phyloP scores from a whole-genome alignment of 2,797 vertebrate genomes.

The Clarias fuscus region DNA sequence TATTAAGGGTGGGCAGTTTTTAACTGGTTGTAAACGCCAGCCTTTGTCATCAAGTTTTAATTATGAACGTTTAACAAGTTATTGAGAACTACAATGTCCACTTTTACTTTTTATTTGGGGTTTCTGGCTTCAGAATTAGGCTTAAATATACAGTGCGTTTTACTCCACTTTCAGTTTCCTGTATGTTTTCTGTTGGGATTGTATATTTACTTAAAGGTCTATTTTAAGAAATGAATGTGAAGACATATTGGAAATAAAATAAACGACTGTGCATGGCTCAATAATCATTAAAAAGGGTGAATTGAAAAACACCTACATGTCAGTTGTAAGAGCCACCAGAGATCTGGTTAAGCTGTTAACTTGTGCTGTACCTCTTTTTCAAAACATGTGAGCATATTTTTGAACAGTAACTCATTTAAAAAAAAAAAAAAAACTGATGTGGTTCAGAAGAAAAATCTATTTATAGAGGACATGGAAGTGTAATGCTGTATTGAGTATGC shows the following conservation, averaged over 20 bases:
- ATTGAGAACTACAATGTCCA: conserved; percentile 20
- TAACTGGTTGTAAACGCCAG: neutral
- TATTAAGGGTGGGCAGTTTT: neutral
- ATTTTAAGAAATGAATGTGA: conserved; percentile 72
- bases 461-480: neutral
- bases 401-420: neutral
- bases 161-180: conserved; percentile 57
- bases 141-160: conserved; percentile 55
- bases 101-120: conserved; percentile 35
- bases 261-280: conserved; percentile 58
- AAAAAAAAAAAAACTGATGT: neutral
- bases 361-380: neutral
- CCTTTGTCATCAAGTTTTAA: neutral
- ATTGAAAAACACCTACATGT: neutral
- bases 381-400: neutral
- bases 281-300: neutral
- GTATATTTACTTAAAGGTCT: conserved; percentile 75
- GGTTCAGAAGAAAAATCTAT: neutral
- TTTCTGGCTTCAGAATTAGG: conserved; percentile 42
- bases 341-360: neutral
- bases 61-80: conserved; percentile 20
- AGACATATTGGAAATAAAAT: conserved; percentile 75
- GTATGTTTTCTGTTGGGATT: conserved; percentile 67
- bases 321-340: neutral
- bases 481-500: neutral